These are phyloP conservation scores for Trichomycterus rosablanca DNA, from an alignment of 2,113 vertebrate species.

Conservation along the genomic window DNA sequence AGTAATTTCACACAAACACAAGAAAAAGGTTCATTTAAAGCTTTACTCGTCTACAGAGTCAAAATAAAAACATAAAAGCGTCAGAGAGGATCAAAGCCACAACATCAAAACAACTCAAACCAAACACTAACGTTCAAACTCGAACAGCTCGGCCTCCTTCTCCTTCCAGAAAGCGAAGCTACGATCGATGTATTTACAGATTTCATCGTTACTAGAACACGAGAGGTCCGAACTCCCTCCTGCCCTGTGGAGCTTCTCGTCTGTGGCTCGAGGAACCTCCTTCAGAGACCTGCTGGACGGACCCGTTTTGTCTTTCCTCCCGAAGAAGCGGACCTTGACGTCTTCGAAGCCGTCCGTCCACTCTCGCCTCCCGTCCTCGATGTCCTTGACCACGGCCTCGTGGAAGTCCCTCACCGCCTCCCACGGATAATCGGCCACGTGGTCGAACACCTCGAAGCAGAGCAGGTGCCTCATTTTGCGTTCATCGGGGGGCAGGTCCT, in stretches of 20 bases:
- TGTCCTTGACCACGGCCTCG: conserved; percentile 80
- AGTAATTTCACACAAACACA: too few species aligned
- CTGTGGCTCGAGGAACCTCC: conserved; percentile 42
- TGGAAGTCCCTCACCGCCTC: conserved; percentile 79
- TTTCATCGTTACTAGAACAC: conserved; percentile 72
- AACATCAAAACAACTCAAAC: too few species aligned
- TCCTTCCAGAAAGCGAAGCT: conserved; percentile 98
- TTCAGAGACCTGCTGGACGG: not conserved
- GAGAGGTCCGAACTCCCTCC: conserved; percentile 44
- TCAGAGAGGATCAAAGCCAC: too few species aligned
- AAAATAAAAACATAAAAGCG: too few species aligned
- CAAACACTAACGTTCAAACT: conserved; percentile 58
- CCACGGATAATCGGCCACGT: conserved; percentile 80
- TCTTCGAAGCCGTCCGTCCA: conserved; percentile 89
- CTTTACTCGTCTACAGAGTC: too few species aligned
- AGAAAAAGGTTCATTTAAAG: too few species aligned
- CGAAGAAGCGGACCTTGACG: conserved; percentile 81
- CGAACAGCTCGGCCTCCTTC: conserved; percentile 89
- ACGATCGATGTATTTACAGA: conserved; percentile 85
- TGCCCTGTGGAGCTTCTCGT: conserved; percentile 22
- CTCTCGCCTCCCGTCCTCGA: conserved; percentile 71
- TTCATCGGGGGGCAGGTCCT: conserved; percentile 78
- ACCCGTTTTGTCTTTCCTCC: conserved; percentile 30
- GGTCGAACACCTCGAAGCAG: conserved; percentile 93
- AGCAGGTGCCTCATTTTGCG: conserved; percentile 86